These are phyloP conservation scores for Anas bahamensis DNA, from an alignment of 2,797 vertebrate genomes.

Conservation along the genomic window DNA sequence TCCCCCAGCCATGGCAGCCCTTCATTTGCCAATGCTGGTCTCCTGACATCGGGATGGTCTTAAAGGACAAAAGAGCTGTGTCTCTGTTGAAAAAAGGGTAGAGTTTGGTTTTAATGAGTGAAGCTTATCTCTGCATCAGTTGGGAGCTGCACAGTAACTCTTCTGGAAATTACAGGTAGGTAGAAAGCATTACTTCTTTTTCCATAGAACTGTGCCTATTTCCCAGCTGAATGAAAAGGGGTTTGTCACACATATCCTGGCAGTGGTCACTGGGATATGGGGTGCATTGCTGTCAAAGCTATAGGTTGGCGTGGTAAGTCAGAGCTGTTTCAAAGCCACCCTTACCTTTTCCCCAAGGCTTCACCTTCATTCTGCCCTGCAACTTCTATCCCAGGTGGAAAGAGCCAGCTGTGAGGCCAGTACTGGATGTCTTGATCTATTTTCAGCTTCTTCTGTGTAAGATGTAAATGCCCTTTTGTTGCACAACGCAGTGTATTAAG, in stretches of 20 bases:
- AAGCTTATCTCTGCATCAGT: accelerated
- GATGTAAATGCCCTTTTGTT: background rate
- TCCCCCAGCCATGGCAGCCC: background rate
- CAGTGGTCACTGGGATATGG: accelerated
- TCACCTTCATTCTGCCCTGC: background rate
- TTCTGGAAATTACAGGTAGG: background rate
- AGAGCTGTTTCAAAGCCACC: background rate
- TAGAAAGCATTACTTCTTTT: accelerated
- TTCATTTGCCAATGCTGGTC: accelerated
- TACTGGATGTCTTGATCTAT: background rate
- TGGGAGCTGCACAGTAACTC: background rate
- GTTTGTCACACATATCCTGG: accelerated
- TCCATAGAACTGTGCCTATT: background rate
- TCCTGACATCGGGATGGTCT: background rate
- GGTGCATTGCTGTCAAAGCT: background rate
- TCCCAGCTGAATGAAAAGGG: background rate
- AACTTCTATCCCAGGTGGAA: background rate
- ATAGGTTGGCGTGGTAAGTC: background rate
- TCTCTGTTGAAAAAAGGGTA: background rate
- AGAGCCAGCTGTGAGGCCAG: background rate
- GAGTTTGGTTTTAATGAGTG: background rate
- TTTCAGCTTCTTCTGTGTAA: background rate
- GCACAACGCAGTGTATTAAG: accelerated
- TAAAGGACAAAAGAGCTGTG: background rate
- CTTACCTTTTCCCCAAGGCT: background rate